These are phyloP conservation scores for Clostera curtula DNA, from an alignment of 2,888 invertebrate species.

Conservation along the genomic window DNA sequence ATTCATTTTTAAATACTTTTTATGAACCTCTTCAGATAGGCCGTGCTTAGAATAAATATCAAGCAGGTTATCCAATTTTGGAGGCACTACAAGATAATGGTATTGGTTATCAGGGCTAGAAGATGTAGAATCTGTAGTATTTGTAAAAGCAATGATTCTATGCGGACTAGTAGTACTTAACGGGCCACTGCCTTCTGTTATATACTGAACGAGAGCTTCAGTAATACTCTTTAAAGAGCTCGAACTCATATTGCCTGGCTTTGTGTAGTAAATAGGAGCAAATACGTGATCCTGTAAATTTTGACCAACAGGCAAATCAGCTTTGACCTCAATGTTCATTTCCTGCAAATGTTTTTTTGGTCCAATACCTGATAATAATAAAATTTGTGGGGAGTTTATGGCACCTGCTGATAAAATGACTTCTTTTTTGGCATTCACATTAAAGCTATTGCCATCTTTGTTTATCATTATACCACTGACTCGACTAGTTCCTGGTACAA, in stretches of 20 bases:
- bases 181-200: constrained; percentile 61
- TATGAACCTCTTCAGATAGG: constrained; percentile 30
- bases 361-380: constrained; percentile 71
- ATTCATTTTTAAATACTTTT: constrained; percentile 33
- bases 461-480: constrained; percentile 52
- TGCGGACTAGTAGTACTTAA: constrained; percentile 54
- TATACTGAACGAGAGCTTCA: constrained; percentile 52
- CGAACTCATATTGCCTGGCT: constrained; percentile 31
- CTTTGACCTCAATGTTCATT: constrained; percentile 46
- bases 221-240: constrained; percentile 32
- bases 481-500: constrained; percentile 59
- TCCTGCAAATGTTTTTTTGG: constrained; percentile 50
- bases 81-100: constrained; percentile 40
- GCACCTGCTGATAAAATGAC: constrained; percentile 66
- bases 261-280: constrained; percentile 44
- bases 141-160: constrained; percentile 40
- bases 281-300: constrained; percentile 71
- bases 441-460: constrained; percentile 41
- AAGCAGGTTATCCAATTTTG: constrained; percentile 31
- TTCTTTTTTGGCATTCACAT: constrained; percentile 55
- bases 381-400: constrained; percentile 66
- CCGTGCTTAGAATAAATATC: constrained; percentile 35
- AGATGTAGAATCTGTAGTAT: constrained; percentile 39
- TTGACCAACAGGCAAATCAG: constrained; percentile 65
- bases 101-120: constrained; percentile 41